A percentile compares a stretch with the other conserved stretches of the same genome.
These are phyloP conservation scores for Haliclona indistincta DNA, from an alignment of 37 sponge, comb jelly and placozoan genomes.

Conservation along the genomic window DNA sequence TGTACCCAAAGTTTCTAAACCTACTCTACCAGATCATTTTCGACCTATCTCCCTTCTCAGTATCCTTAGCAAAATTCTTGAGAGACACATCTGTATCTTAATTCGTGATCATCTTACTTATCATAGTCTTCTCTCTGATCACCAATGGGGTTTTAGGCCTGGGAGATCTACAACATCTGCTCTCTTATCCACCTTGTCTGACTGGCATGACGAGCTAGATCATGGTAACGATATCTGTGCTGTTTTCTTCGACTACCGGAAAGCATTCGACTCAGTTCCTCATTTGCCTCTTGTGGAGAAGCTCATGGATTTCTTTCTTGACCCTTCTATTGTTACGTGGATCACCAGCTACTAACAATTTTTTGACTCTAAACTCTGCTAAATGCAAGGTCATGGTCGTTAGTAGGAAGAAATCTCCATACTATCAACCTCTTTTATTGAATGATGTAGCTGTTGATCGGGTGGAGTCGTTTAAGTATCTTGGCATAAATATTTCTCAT, in stretches of 20 bases:
- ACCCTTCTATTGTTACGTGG: background rate
- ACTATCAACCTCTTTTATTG: background rate
- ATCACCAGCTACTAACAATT: background rate
- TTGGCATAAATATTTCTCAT: background rate
- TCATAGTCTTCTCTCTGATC: conserved; percentile 1
- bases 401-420: background rate
- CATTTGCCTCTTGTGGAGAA: background rate
- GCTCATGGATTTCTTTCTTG: background rate
- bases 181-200: background rate
- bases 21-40: too few species aligned
- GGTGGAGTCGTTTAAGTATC: background rate
- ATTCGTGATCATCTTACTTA: background rate
- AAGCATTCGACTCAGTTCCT: conserved; percentile 6
- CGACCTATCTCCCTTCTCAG: background rate
- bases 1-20: too few species aligned
- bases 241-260: background rate
- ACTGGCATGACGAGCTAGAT: background rate
- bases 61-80: background rate
- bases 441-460: background rate
- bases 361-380: background rate
- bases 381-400: background rate
- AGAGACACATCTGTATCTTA: background rate
- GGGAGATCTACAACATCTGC: background rate
- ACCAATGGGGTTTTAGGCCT: background rate
- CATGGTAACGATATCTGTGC: background rate